A percentile compares a stretch with the other conserved stretches of the same genome.
Conservation (phyloP, 1,140 invertebrate genomes). For the Drosophila erecta region DNA sequence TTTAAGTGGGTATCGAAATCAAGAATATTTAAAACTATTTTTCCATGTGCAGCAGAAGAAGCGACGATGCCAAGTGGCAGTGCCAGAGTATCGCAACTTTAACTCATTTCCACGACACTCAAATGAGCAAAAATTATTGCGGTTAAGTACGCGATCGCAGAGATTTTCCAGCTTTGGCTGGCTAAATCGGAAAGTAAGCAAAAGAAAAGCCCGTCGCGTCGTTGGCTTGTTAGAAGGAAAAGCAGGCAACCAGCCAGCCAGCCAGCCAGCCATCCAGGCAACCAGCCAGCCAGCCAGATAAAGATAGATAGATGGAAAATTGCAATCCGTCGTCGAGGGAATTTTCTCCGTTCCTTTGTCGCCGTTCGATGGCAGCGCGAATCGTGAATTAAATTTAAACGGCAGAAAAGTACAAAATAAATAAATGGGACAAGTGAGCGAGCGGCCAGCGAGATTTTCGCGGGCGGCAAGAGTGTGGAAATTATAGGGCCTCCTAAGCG, state of each 20-base stretch:
- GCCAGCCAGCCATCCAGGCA: background rate
- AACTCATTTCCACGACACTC: constrained; percentile 83
- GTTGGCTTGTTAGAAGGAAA: constrained; percentile 47
- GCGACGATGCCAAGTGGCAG: constrained; percentile 63
- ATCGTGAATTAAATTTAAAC: constrained; percentile 83
- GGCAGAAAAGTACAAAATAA: constrained; percentile 78
- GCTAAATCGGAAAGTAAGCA: constrained; percentile 76
- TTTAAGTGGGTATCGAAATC: too few relatives aligned
- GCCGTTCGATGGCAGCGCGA: constrained; percentile 50
- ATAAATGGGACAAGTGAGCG: constrained; percentile 81
- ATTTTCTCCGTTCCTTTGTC: constrained; percentile 52
- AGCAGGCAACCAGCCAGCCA: constrained; percentile 5
- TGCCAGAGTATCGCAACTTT: constrained; percentile 50
- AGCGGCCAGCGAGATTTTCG: constrained; percentile 23
- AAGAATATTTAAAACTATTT: background rate
- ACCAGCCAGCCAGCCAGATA: background rate
- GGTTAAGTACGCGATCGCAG: constrained; percentile 78
- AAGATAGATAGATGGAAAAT: constrained; percentile 38
- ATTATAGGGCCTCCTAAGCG: constrained; percentile 69
- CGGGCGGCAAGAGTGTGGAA: constrained; percentile 51
- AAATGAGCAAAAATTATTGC: constrained; percentile 83
- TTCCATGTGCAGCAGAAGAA: constrained; percentile 14
- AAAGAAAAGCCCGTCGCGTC: constrained; percentile 49
- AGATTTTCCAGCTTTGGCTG: constrained; percentile 58
- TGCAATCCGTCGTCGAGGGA: constrained; percentile 56